Percentiles rank a stretch among this genome's conserved stretches.
Conservation (phyloP, 2,888 invertebrate genomes). For the Nephrotoma flavescens region DNA sequence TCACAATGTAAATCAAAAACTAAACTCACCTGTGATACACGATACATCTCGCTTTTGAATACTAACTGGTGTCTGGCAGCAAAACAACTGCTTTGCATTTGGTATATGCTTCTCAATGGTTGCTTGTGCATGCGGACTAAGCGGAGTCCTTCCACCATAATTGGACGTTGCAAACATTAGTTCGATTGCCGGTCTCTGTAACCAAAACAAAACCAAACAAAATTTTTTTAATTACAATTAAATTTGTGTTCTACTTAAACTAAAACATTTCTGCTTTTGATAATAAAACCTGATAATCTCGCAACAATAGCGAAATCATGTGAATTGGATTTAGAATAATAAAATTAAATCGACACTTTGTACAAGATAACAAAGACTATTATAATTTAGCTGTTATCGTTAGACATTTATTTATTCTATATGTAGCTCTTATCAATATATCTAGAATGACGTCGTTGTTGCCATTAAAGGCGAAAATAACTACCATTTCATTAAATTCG, state of each 20-base stretch:
- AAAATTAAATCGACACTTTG: neutral
- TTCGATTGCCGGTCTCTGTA: neutral
- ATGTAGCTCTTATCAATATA: neutral
- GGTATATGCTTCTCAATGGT: conserved; percentile 31
- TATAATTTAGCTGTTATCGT: neutral
- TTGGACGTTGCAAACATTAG: neutral
- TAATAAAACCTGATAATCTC: neutral
- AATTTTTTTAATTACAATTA: neutral
- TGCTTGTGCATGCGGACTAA: conserved; percentile 32
- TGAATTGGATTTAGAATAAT: neutral
- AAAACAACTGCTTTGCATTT: conserved; percentile 22
- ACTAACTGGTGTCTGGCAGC: conserved; percentile 17
- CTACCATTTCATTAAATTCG: neutral
- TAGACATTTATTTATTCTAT: neutral
- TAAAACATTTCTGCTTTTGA: neutral
- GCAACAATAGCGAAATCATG: neutral
- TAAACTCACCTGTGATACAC: conserved; percentile 27
- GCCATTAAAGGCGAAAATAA: neutral
- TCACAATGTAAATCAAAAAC: neutral
- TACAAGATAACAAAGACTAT: neutral
- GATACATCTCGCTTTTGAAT: conserved; percentile 24
- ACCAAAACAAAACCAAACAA: neutral
- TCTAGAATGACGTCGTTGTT: neutral
- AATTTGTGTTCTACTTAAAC: neutral
- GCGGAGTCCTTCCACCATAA: conserved; percentile 19